Base-by-base conservation (phyloP, 1,140 invertebrate genomes). In the Ceratosolen fusciceps region DNA sequence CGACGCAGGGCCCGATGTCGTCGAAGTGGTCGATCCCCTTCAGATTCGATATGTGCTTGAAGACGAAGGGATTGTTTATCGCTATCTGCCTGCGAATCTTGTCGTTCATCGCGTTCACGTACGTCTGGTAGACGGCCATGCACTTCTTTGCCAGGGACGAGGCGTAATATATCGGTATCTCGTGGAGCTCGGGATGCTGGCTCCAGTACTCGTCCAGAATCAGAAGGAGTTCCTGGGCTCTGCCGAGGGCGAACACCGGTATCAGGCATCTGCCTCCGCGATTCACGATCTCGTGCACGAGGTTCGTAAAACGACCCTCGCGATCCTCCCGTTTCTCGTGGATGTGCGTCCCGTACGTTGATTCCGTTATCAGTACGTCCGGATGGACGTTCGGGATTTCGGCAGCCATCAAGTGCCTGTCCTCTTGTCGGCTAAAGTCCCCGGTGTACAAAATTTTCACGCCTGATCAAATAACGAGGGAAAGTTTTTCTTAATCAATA, bases 1-100 rank as follows among this genome's bases (percentile, higher is more conserved):
- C 96, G 1, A 99, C 98, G 87, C 98, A 99, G 0, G 99, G 99
- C 0, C 98, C 99, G 82, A 99, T 97, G 88, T 99, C 98, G 86
- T 99, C 98, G 90, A 99, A 99, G 88, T 99, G 98, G 89, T 99
- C 98, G 85, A 99, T 99, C 34, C 98, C 98, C 94, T 99, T 99
- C 0, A 99, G 90, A 91, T 99, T 99, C 9, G 97, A 98, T 82
- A 99, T 99, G 86, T 99, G 98, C 85, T 98, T 96, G 89, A 99
- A 99, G 2, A 99, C 96, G 91, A 99, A 99, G 0, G 99, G 99
- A 92, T 99, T 99, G 87, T 98, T 99, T 47, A 99, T 96, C 0
- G 97, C 96, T 84, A 99, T 99, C 91, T 99, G 98, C 10, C 97
- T 89, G 26, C 96, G 92, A 83, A 99, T 99, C 86, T 95, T 95